Evolutionary conservation across 2,888 invertebrate species (phyloP).

Genomic region (Archips xylosteana): DNA sequence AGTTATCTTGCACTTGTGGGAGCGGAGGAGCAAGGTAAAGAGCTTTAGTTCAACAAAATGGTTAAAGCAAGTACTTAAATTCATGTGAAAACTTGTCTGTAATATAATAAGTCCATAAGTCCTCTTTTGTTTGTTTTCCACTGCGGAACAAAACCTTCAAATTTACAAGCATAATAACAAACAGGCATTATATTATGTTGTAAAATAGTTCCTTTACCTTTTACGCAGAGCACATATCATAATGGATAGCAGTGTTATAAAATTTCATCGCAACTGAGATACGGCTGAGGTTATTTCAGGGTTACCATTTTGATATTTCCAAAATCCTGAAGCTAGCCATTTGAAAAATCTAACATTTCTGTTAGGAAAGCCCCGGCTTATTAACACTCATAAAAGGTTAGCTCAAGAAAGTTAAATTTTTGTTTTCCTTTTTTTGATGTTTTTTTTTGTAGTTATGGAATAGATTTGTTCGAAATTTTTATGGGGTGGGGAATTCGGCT

Average conservation of each 20-base stretch:
- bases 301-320: not conserved
- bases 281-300: constrained; percentile 36
- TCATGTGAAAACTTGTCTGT: too few relatives aligned
- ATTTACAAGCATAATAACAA: constrained; percentile 5
- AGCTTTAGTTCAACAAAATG: too few relatives aligned
- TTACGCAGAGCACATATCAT: constrained; percentile 49
- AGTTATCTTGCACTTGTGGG: too few relatives aligned
- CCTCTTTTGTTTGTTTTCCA: not conserved
- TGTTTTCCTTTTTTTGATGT: too few relatives aligned
- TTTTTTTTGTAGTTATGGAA: too few relatives aligned
- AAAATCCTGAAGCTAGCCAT: not conserved
- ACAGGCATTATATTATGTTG: not conserved
- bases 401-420: too few relatives aligned
- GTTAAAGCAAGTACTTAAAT: too few relatives aligned
- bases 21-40: too few relatives aligned
- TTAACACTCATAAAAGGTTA: too few relatives aligned
- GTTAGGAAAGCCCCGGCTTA: too few relatives aligned
- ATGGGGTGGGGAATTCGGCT: not conserved
- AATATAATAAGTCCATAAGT: too few relatives aligned
- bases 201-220: constrained; percentile 31
- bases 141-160: not conserved
- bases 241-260: constrained; percentile 51
- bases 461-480: not conserved
- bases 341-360: not conserved
- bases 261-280: constrained; percentile 53